Conservation (phyloP, 2,113 vertebrate genomes). For the Ophthalmolycus amberensis region DNA sequence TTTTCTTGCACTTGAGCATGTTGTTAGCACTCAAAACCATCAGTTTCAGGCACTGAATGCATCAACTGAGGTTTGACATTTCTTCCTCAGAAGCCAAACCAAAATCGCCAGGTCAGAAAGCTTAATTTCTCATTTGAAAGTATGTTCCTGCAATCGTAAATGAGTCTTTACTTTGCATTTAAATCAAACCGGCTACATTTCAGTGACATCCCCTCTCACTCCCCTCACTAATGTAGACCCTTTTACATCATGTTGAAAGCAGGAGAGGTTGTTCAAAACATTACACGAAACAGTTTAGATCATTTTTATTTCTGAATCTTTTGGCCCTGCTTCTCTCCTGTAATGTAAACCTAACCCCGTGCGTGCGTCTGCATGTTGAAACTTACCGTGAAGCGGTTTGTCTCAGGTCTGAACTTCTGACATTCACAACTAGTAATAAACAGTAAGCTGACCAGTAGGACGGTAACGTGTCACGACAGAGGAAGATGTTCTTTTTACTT, state of each 20-base stretch:
- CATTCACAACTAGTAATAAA: background rate
- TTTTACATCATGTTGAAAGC: background rate
- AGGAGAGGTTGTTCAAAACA: background rate
- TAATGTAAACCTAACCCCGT: background rate
- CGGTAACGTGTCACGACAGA: background rate
- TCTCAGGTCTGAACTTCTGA: conserved; percentile 18
- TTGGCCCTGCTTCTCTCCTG: background rate
- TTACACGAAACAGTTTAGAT: background rate
- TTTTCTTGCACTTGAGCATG: background rate
- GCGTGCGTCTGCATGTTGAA: background rate
- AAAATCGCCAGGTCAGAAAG: conserved; percentile 9
- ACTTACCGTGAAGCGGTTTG: background rate
- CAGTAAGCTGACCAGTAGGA: background rate
- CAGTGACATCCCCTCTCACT: background rate
- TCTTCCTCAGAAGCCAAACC: background rate
- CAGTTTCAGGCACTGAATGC: background rate
- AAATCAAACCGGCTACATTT: background rate
- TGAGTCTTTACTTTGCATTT: background rate
- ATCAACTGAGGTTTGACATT: background rate
- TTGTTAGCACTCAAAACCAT: background rate
- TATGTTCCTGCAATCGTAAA: background rate
- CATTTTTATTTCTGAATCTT: background rate
- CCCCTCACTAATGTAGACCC: background rate
- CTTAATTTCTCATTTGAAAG: background rate
- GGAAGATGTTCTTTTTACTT: background rate